Evolutionary conservation across 2,113 vertebrate species (phyloP), one percentile per base, ranked within the genome.

Genomic region (Morone saxatilis): DNA sequence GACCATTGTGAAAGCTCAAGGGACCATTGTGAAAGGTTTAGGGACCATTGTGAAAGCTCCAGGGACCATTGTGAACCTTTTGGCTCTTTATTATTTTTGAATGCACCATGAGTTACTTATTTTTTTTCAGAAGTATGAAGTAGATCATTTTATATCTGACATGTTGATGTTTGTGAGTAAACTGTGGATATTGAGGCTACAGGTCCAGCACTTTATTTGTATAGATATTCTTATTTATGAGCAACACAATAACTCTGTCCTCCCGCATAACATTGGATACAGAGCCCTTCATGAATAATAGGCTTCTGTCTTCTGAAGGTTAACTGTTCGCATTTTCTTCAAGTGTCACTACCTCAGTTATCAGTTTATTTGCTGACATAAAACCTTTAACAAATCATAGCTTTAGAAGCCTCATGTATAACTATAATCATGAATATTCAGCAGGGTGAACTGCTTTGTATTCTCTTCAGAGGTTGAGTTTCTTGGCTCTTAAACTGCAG

Each of bases 391-490:
- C 76, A 85, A 81, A 84, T 50, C n/a, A 76, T 38, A 41, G 53
- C 70, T 62, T 83, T 20, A 73, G 81, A 80, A 80, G 69, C 54
- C 53, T 61, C 1, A 6, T 79, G 79, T 76, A 19, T 9, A 2
- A 31, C 47, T 62, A 3, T 38, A 7, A 40, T 83, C 73, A 86
- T 92, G 85, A 92, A 89, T 92, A 89, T 91, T 89, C 87, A 88
- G 78, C 36, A 1, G 16, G 1, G 45, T 31, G 67, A 79, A 17
- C 77, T 36, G 89, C 81, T 92, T 81, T 57, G 77, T 74, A 82
- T 81, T 90, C 88, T 90, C 74, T 54, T 85, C 81, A 83, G 69
- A 86, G 76, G 82, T 66, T 48, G 59, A 65, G 4, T 53, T 60
- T 86, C 74, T 81, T 67, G 68, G 48, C 82, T 86, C 86, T 87